phyloP scores from a whole-genome alignment of 2,113 vertebrate genomes.

The Cromileptes altivelis region DNA sequence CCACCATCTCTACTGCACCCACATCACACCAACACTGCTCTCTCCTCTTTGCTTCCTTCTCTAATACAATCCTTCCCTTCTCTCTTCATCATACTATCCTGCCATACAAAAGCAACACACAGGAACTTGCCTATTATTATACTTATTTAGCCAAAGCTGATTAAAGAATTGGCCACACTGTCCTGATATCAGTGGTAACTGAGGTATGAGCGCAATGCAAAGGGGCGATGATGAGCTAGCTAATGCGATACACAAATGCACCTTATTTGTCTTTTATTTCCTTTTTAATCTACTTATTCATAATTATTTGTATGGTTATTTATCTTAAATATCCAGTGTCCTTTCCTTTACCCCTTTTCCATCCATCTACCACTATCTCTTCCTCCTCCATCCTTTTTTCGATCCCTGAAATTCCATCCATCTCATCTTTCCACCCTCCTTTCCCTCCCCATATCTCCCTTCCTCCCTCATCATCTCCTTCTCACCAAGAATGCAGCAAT shows the following conservation, averaged over 20 bases:
- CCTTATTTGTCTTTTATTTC: too few species aligned
- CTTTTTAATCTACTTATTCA: too few species aligned
- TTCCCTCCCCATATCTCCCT: too few species aligned
- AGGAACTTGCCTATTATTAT: neutral
- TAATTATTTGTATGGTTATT: too few species aligned
- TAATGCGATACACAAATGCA: too few species aligned
- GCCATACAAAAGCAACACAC: neutral
- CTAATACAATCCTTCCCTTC: neutral
- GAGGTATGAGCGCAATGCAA: too few species aligned
- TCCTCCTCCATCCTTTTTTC: neutral
- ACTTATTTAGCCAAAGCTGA: neutral
- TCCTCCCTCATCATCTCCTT: neutral
- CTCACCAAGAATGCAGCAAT: conserved; percentile 92
- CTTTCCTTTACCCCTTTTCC: neutral
- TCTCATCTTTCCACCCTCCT: neutral
- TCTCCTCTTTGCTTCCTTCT: neutral
- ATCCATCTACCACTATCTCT: neutral
- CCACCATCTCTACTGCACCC: conserved; percentile 26
- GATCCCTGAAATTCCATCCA: neutral
- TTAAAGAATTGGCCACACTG: neutral
- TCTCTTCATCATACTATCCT: neutral
- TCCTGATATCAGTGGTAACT: too few species aligned
- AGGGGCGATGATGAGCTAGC: too few species aligned
- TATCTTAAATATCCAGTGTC: too few species aligned
- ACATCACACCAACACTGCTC: conserved; percentile 4